A percentile compares a stretch with the other conserved stretches of the same genome.
These are phyloP conservation scores for Lithophane semibrunnea DNA, from an alignment of 2,888 invertebrate genomes.

Conservation along the genomic window DNA sequence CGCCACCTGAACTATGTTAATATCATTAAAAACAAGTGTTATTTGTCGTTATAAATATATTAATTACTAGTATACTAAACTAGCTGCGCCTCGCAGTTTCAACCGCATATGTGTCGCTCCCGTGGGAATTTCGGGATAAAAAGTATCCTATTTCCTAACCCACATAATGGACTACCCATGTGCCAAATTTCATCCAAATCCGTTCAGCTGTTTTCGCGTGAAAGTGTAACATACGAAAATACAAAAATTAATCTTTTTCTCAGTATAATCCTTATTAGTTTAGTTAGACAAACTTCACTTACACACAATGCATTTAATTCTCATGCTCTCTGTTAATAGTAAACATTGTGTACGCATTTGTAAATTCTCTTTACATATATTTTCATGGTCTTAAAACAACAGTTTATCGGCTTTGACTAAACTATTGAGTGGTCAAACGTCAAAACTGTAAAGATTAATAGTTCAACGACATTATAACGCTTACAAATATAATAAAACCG, in stretches of 20 bases:
- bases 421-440: slow-evolving; percentile 3
- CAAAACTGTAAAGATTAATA: slow-evolving; percentile 9
- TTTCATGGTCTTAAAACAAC: neutral
- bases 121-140: too few relatives aligned
- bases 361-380: neutral
- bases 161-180: too few relatives aligned
- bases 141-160: too few relatives aligned
- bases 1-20: neutral
- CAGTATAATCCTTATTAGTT: too few relatives aligned
- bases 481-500: neutral
- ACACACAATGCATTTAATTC: neutral
- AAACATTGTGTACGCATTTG: neutral
- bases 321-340: neutral
- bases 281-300: neutral
- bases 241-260: too few relatives aligned
- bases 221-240: too few relatives aligned
- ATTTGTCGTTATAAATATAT: neutral
- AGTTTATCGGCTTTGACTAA: neutral
- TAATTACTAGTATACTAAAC: neutral
- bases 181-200: too few relatives aligned
- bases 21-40: neutral
- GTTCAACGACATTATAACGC: slow-evolving; percentile 11
- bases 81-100: too few relatives aligned
- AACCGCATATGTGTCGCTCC: too few relatives aligned
- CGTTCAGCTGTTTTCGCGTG: too few relatives aligned